These are phyloP conservation scores for Tauraco erythrolophus DNA, from an alignment of 2,113 vertebrate species.

Conservation along the genomic window DNA sequence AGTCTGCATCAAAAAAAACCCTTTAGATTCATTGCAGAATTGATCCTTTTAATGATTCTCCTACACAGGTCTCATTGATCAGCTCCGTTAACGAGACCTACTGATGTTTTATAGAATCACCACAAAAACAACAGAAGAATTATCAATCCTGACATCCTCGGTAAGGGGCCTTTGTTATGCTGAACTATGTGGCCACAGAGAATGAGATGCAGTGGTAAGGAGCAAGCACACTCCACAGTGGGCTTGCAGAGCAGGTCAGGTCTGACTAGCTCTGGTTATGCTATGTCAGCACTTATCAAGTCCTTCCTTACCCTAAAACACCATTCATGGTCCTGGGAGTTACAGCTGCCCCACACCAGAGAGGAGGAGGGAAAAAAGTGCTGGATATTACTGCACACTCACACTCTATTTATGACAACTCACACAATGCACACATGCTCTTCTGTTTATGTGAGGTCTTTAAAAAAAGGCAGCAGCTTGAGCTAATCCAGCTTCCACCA, in stretches of 20 bases:
- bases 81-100: not conserved
- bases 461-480: not conserved
- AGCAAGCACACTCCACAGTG: not conserved
- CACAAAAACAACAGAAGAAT: not conserved
- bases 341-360: not conserved
- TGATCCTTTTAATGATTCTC: not conserved
- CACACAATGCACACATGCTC: fast-evolving
- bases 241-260: not conserved
- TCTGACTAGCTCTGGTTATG: not conserved
- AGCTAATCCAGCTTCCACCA: not conserved
- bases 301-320: not conserved
- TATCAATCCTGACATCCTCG: not conserved
- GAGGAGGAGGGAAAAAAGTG: not conserved
- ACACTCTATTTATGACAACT: not conserved
- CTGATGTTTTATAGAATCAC: not conserved
- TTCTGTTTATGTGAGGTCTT: not conserved
- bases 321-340: not conserved
- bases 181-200: not conserved
- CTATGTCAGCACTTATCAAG: not conserved
- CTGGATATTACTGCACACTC: not conserved
- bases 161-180: not conserved
- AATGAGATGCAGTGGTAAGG: not conserved
- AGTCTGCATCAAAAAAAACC: not conserved
- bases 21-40: not conserved
- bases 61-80: not conserved